Conservation (phyloP, 2,888 invertebrate species). For the Drosophila borborema region DNA sequence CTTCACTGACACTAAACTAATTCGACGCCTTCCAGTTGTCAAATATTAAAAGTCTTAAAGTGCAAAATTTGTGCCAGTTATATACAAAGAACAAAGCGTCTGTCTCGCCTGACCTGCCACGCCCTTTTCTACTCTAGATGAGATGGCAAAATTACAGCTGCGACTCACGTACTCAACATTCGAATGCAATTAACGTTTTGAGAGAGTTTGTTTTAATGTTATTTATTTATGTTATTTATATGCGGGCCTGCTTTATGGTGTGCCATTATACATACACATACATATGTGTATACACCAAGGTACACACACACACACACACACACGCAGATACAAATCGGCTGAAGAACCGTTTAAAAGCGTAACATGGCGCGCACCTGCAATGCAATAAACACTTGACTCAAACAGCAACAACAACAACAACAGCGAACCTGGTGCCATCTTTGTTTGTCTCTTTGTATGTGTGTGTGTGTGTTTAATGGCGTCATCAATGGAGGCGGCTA, state of each 20-base stretch:
- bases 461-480: slow-evolving; percentile 52
- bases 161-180: slow-evolving; percentile 58
- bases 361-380: slow-evolving; percentile 65
- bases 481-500: slow-evolving; percentile 59
- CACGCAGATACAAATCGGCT: slow-evolving; percentile 49
- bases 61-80: slow-evolving; percentile 41
- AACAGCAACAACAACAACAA: slow-evolving; percentile 22
- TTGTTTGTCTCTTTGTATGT: slow-evolving; percentile 29
- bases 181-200: slow-evolving; percentile 68
- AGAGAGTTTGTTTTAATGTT: slow-evolving; percentile 68
- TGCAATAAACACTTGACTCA: slow-evolving; percentile 64
- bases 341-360: slow-evolving; percentile 65
- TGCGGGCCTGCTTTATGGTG: slow-evolving; percentile 51
- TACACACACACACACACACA: slow-evolving; percentile 4
- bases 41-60: slow-evolving; percentile 10
- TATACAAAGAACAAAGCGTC: slow-evolving; percentile 1
- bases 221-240: slow-evolving; percentile 66
- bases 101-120: slow-evolving; percentile 41
- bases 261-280: slow-evolving; percentile 35
- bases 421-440: slow-evolving; percentile 37
- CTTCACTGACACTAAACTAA: background rate
- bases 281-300: background rate
- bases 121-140: slow-evolving; percentile 29
- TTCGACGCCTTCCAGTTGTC: slow-evolving; percentile 5
- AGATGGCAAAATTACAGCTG: slow-evolving; percentile 32